Evolutionary conservation across 2,797 vertebrate species (phyloP), one percentile per base, ranked within the genome.

Genomic region (Ctenochaetus hawaiiensis): DNA sequence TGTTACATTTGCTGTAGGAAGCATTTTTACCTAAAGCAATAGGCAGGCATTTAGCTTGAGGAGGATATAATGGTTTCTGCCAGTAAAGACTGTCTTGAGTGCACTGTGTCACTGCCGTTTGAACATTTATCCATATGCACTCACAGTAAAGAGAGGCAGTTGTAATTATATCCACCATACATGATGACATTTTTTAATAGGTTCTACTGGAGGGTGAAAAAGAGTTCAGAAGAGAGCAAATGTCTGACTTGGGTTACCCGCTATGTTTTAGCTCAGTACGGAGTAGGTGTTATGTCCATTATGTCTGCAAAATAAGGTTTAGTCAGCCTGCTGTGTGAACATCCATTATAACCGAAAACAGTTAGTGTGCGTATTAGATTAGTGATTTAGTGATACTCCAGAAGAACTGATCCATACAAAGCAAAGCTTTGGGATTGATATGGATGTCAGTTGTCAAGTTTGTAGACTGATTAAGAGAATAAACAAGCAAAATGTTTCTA

Each of bases 221-320:
- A 20, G 30, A 23, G 22, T 49, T 34, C 44, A 34, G 8, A 77
- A 75, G 17, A 60, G 6, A 22, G 26, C 56, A 16, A 26, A 56
- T 43, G 54, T 74, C 64, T 62, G 64, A 66, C 54, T 78, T n/a
- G 57, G 71, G 78, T 74, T 52, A 39, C 70, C 39, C 44, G 41
- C 53, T 67, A 45, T 58, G 18, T 60, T 72, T 22, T 60, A 20
- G 6, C 61, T 80, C 37, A 2, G 11, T 13, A 44, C 13, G n/a
- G n/a, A 14, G 13, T 44, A 4, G 13, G 13, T 13, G 39, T 11
- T 41, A 12, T 2, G 10, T 12, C 10, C 11, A 9, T 10, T 41
- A 12, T 39, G 8, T 39, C 58, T 41, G 11, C 4, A 18, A 30
- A 7, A 66, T 62, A 49, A 47, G 34, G 20, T 68, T 57, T 79